Evolutionary conservation across 2,797 vertebrate genomes (phyloP).

Genomic region (Crocidura indochinensis): DNA sequence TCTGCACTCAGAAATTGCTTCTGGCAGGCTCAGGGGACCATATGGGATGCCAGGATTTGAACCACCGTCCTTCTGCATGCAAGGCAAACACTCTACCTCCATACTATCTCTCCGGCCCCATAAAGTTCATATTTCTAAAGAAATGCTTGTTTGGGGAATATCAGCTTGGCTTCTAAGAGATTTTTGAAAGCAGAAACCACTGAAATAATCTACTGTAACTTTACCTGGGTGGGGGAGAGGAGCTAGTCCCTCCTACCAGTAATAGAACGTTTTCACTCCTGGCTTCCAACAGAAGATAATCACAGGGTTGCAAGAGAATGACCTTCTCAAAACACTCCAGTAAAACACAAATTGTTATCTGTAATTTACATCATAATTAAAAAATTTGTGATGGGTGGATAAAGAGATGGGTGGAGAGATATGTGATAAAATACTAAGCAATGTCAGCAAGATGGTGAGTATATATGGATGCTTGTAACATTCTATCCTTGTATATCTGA

Average conservation of each 20-base stretch:
- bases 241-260: slow-evolving; percentile 9
- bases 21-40: no score
- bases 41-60: no score
- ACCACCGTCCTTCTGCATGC: no score
- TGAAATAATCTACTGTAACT: slow-evolving; percentile 47
- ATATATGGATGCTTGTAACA: neutral
- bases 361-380: slow-evolving; percentile 26
- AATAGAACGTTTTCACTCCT: no score
- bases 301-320: neutral
- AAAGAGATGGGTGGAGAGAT: slow-evolving; percentile 6
- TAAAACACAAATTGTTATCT: slow-evolving; percentile 10
- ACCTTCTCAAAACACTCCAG: neutral
- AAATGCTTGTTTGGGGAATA: slow-evolving; percentile 59
- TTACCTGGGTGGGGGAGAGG: slow-evolving; percentile 43
- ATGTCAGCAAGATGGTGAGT: slow-evolving; percentile 9
- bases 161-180: slow-evolving; percentile 60
- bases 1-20: no score
- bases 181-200: slow-evolving; percentile 73
- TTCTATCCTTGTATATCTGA: neutral
- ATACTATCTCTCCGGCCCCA: neutral
- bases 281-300: no score
- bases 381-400: slow-evolving; percentile 37
- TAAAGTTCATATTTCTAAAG: slow-evolving; percentile 50
- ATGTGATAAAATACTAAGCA: slow-evolving; percentile 15
- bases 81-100: no score